These are phyloP conservation scores for Catajapyx aquilonaris DNA, from an alignment of 1,140 invertebrate genomes.

Conservation along the genomic window DNA sequence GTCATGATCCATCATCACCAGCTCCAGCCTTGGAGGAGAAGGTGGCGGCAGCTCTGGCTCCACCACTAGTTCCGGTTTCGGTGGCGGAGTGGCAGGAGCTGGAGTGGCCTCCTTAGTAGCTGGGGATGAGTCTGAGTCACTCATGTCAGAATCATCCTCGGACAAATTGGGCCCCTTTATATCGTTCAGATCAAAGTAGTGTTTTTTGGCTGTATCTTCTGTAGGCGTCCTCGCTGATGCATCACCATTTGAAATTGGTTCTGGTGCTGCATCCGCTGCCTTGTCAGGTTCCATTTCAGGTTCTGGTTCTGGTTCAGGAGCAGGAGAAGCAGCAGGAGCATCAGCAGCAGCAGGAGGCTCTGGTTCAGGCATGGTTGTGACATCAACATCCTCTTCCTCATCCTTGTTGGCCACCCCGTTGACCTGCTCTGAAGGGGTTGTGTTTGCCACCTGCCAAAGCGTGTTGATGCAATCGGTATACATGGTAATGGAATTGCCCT, in stretches of 20 bases:
- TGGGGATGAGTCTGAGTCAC: not conserved
- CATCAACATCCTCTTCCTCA: too few species aligned
- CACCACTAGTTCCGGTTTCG: not conserved
- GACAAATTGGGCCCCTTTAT: constrained; percentile 12
- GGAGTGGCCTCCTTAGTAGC: not conserved
- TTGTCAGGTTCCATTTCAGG: constrained; percentile 4
- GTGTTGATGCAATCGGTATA: too few species aligned
- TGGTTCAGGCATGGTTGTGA: too few species aligned
- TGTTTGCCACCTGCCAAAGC: too few species aligned
- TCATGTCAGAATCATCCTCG: constrained; percentile 8
- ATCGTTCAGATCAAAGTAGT: constrained; percentile 8
- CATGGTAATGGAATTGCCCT: too few species aligned
- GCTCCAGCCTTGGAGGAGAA: not conserved
- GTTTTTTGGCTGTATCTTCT: not conserved
- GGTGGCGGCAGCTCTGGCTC: not conserved
- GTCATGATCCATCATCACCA: not conserved
- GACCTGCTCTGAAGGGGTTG: constrained; percentile 6
- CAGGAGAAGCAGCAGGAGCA: not conserved
- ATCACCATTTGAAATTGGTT: not conserved
- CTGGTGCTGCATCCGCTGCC: not conserved
- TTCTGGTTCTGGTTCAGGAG: constrained; percentile 10
- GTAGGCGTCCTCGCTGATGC: not conserved
- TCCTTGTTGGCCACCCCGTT: constrained; percentile 2
- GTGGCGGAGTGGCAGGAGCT: too few species aligned
- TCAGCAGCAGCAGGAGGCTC: not conserved